Evolutionary conservation across 2,113 vertebrate species (phyloP).

Genomic region (rat (Rattus norvegicus)): GRCr8 NC_086035.1:33791501-33792000

Average conservation of each 20-base stretch:
- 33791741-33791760: not conserved
- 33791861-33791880: not conserved
- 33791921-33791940: not conserved
- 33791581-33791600: not conserved
- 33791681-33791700: not conserved
- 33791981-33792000: not conserved
- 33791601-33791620: not conserved
- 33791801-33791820: not conserved
- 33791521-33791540: not conserved
- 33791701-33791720: too few relatives aligned
- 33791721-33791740: not conserved
- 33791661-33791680: not conserved
- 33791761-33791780: not conserved
- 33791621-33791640: not conserved
- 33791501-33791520: not conserved
- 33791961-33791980: not conserved
- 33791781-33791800: not conserved
- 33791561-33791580: not conserved
- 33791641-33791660: not conserved
- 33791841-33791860: too few relatives aligned
- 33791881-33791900: not conserved
- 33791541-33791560: not conserved
- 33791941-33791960: not conserved
- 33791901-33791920: not conserved
- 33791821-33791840: accelerated